Conservation (phyloP, 2,113 vertebrate species). For the Scophthalmus maximus region DNA sequence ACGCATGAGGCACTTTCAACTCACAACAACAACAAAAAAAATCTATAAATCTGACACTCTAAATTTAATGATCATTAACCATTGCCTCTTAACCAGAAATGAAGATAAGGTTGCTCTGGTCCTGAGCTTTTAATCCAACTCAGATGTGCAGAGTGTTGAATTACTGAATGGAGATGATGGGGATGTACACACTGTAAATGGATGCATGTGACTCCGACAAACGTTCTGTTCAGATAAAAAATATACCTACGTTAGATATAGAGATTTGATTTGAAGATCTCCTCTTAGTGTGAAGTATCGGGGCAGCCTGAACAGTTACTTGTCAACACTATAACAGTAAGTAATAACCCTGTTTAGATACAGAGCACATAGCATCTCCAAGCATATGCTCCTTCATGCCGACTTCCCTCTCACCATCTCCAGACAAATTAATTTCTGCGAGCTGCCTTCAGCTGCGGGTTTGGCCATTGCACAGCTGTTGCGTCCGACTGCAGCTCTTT, state of each 20-base stretch:
- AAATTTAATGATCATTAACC: not conserved
- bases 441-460: slow-evolving; percentile 61
- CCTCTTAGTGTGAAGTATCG: not conserved
- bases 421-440: slow-evolving; percentile 63
- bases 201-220: not conserved
- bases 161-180: not conserved
- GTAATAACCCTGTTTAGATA: slow-evolving; percentile 38
- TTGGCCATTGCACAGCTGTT: slow-evolving; percentile 64
- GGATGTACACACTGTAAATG: not conserved
- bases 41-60: not conserved
- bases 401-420: slow-evolving; percentile 50
- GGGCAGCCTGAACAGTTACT: not conserved
- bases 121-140: not conserved
- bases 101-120: not conserved
- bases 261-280: too few relatives aligned
- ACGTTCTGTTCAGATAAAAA: not conserved
- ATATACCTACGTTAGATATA: not conserved
- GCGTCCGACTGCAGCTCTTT: slow-evolving; percentile 55
- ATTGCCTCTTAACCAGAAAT: slow-evolving; percentile 4
- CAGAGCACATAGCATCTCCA: slow-evolving; percentile 31
- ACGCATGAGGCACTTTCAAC: not conserved
- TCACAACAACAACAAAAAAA: not conserved
- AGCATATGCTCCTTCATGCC: slow-evolving; percentile 59
- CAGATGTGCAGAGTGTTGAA: not conserved
- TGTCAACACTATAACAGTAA: slow-evolving; percentile 1